A percentile compares a stretch with the other conserved stretches of the same genome.
Evolutionary conservation across 2,797 vertebrate species (phyloP).

Genomic region (Hapalemur alaotrensis): DNA sequence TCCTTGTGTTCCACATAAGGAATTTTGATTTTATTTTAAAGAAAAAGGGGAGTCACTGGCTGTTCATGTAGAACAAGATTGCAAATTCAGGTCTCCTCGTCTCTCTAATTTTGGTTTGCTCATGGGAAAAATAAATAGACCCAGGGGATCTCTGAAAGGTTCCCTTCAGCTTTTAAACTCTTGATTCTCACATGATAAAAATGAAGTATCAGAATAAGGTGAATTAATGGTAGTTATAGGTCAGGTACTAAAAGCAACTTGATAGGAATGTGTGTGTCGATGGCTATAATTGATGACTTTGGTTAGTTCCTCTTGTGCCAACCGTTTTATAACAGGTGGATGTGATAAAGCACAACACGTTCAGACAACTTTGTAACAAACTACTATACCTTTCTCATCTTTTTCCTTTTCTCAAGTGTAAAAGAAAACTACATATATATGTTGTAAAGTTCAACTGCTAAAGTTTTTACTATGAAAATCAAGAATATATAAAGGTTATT

Average conservation of each 20-base stretch:
- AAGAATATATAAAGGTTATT: not conserved
- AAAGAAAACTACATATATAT: not conserved
- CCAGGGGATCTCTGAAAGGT: not conserved
- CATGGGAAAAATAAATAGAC: not conserved
- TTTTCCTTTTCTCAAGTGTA: not conserved
- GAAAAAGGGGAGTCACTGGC: not conserved
- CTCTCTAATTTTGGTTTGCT: not conserved
- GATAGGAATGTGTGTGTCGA: not conserved
- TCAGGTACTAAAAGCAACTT: not conserved
- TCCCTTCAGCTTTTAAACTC: not conserved
- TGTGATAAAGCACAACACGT: not conserved
- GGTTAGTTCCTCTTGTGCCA: accelerated
- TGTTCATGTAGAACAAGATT: not conserved
- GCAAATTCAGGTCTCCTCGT: not conserved
- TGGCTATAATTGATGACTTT: not conserved
- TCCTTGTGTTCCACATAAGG: not conserved
- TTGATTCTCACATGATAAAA: not conserved
- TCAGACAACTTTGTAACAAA: not conserved
- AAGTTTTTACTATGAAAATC: conserved; percentile 13
- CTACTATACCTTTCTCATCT: not conserved
- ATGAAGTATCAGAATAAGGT: not conserved
- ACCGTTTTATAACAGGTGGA: not conserved
- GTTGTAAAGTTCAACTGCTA: not conserved
- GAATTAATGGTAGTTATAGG: not conserved
- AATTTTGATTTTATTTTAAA: not conserved